A percentile compares a stretch with the other conserved stretches of the same genome.
Conservation (phyloP, 2,797 vertebrate species). For the Sparus aurata region DNA sequence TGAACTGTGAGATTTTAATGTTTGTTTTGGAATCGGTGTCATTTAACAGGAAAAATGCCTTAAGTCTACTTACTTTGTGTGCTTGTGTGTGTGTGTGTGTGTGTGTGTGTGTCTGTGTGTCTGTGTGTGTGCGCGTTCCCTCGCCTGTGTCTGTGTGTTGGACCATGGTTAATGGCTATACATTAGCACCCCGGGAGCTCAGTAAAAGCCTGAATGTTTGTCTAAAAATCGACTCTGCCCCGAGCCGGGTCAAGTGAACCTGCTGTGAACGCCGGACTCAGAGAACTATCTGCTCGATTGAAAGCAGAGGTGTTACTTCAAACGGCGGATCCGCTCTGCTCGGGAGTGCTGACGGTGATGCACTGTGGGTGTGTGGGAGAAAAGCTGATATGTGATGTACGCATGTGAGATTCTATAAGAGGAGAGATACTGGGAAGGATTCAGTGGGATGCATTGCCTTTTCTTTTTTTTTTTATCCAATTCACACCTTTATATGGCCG, state of each 20-base stretch:
- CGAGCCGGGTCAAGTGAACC: conserved; percentile 13
- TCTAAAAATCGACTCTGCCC: conserved; percentile 24
- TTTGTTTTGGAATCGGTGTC: conserved; percentile 10
- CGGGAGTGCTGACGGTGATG: neutral
- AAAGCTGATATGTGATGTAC: neutral
- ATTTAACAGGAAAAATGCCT: neutral
- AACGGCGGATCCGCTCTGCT: conserved; percentile 9
- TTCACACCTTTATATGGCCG: neutral
- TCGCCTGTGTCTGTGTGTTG: conserved; percentile 22
- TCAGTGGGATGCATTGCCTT: neutral
- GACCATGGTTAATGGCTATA: conserved; percentile 33
- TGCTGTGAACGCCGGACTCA: conserved; percentile 17
- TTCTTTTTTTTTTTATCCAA: neutral
- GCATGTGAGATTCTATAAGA: neutral
- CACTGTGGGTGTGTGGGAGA: neutral
- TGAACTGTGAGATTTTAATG: conserved; percentile 13
- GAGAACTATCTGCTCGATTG: neutral
- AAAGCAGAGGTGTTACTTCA: conserved; percentile 17
- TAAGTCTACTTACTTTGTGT: neutral
- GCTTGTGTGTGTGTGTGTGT: neutral
- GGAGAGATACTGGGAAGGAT: neutral
- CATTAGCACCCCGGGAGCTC: conserved; percentile 44
- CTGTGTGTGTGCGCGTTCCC: neutral
- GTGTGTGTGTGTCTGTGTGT: neutral
- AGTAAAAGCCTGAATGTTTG: conserved; percentile 35